phyloP scores from a whole-genome alignment of 2,113 vertebrate genomes.

The Natator depressus region DNA sequence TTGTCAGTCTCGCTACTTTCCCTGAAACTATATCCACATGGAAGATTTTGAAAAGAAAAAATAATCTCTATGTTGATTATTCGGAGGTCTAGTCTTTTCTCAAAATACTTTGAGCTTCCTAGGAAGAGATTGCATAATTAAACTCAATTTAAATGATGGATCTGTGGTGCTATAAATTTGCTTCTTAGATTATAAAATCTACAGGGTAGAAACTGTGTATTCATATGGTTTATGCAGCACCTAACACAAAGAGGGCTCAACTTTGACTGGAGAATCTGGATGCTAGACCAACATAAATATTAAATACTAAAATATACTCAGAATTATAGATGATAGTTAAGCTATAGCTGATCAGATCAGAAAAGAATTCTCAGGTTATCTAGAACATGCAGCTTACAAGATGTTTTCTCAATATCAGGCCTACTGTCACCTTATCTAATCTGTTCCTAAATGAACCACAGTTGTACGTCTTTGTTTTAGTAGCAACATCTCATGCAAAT shows the following conservation, averaged over 20 bases:
- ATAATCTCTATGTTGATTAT: background rate
- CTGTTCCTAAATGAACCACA: constrained; percentile 64
- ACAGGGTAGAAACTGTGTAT: background rate
- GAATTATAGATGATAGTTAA: constrained; percentile 71
- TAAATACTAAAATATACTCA: constrained; percentile 57
- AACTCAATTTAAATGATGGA: constrained; percentile 25
- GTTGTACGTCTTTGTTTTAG: constrained; percentile 65
- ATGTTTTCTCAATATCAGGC: constrained; percentile 60
- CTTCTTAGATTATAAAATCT: constrained; percentile 15
- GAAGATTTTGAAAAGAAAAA: background rate
- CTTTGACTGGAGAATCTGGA: constrained; percentile 39
- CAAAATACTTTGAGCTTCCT: background rate
- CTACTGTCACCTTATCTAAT: constrained; percentile 75
- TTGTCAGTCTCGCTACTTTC: background rate
- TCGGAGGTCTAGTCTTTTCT: background rate
- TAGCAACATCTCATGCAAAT: constrained; percentile 70
- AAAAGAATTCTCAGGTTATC: constrained; percentile 70
- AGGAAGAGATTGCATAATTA: background rate
- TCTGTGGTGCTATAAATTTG: constrained; percentile 17
- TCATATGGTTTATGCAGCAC: constrained; percentile 10
- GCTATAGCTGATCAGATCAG: constrained; percentile 58
- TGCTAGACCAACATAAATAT: constrained; percentile 62
- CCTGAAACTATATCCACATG: background rate
- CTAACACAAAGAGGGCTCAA: constrained; percentile 42
- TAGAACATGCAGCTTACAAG: constrained; percentile 65